Conservation (phyloP, 2,113 vertebrate species). For the Spizaetus ornatus region DNA sequence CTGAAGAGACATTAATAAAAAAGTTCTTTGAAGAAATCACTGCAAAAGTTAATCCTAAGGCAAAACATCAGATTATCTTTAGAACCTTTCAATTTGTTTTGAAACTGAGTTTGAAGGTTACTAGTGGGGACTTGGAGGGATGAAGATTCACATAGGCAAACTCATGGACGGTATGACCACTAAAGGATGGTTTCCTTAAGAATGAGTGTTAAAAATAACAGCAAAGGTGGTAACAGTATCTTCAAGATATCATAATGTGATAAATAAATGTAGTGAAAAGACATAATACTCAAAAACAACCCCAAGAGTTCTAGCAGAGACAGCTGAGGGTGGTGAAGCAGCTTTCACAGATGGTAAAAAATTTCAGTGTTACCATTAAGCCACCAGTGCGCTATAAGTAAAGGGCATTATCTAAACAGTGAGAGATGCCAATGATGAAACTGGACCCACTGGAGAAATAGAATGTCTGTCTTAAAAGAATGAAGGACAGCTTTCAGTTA, state of each 20-base stretch:
- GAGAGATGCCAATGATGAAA: background rate
- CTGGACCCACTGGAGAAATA: background rate
- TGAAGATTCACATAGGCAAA: background rate
- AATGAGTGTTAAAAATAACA: background rate
- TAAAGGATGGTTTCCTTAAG: background rate
- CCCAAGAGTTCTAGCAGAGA: background rate
- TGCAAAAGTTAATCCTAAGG: background rate
- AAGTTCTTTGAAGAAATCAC: background rate
- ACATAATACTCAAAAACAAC: background rate
- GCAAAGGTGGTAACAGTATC: background rate
- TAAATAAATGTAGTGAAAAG: background rate
- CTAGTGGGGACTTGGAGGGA: background rate
- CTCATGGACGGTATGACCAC: background rate
- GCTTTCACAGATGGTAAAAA: background rate
- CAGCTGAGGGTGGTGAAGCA: background rate
- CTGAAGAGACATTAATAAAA: background rate
- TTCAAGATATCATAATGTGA: background rate
- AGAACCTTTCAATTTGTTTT: background rate
- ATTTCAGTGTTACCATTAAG: background rate
- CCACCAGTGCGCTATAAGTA: background rate
- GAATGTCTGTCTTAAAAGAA: background rate
- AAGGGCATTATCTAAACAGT: background rate
- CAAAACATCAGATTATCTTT: background rate
- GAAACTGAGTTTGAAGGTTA: background rate
- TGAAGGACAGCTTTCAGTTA: background rate